Percentiles rank a stretch among this genome's conserved stretches.
Conservation (phyloP, 2,113 vertebrate genomes). For the Synchiropus splendidus region DNA sequence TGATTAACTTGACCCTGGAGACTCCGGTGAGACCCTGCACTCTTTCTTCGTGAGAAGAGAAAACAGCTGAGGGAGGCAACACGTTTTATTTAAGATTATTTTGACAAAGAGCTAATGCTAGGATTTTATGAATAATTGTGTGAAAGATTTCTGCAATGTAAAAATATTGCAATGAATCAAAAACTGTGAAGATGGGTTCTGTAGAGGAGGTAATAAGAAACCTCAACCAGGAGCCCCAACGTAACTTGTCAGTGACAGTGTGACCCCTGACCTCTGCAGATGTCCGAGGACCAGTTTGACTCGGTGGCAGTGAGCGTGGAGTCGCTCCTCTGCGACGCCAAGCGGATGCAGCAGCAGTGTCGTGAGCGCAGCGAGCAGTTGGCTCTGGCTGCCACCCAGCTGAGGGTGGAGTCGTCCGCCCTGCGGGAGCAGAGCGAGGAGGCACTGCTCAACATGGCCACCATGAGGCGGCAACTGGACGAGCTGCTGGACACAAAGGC, state of each 20-base stretch:
- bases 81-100: too few relatives aligned
- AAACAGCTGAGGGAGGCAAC: too few relatives aligned
- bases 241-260: background rate
- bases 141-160: too few relatives aligned
- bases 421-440: constrained; percentile 54
- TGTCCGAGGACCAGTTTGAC: constrained; percentile 46
- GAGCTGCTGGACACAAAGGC: constrained; percentile 52
- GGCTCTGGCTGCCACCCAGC: constrained; percentile 35
- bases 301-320: constrained; percentile 50
- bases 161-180: too few relatives aligned
- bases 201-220: too few relatives aligned
- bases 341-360: constrained; percentile 52
- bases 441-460: constrained; percentile 57
- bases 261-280: constrained; percentile 10
- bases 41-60: too few relatives aligned
- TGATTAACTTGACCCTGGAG: constrained; percentile 37
- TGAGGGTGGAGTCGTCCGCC: constrained; percentile 46
- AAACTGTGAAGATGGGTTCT: too few relatives aligned
- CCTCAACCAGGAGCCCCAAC: too few relatives aligned
- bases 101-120: too few relatives aligned
- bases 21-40: constrained; percentile 23
- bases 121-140: too few relatives aligned
- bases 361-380: constrained; percentile 48
- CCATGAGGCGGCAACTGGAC: constrained; percentile 46
- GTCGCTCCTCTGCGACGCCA: constrained; percentile 51